A percentile compares a stretch with the other conserved stretches of the same genome.
Evolutionary conservation across 2,113 vertebrate species (phyloP).

Genomic region (Alethe diademata): DNA sequence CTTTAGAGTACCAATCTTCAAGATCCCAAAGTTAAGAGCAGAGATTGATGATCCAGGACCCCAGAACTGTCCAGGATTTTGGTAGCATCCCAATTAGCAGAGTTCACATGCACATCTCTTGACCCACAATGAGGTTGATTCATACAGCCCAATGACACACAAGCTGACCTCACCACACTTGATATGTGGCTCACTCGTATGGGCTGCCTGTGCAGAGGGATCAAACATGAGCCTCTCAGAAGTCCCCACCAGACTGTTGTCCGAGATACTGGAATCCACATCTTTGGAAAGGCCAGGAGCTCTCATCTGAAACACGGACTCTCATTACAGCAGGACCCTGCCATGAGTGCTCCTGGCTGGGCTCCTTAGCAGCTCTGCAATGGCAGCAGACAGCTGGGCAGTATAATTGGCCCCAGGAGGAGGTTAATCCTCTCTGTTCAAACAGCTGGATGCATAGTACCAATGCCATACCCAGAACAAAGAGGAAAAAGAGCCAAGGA

Average conservation of each 20-base stretch:
- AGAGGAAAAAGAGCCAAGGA: background rate
- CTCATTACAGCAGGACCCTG: background rate
- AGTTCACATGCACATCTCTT: background rate
- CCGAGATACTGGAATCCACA: background rate
- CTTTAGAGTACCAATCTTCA: background rate
- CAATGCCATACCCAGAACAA: background rate
- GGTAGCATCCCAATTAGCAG: background rate
- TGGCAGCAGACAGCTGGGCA: background rate
- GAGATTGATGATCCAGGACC: background rate
- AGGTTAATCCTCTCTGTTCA: background rate
- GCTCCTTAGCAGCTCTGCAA: background rate
- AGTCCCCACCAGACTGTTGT: background rate
- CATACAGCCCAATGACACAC: background rate
- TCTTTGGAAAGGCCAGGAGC: background rate
- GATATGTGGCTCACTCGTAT: accelerated
- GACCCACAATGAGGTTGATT: accelerated
- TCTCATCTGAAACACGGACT: background rate
- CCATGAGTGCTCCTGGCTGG: background rate
- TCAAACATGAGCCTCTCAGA: accelerated
- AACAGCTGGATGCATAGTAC: background rate
- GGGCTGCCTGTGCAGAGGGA: background rate
- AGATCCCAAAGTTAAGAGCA: background rate
- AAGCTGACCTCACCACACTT: background rate
- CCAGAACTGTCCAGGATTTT: background rate
- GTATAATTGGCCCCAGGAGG: background rate